Conservation (phyloP, 2,888 invertebrate species). For the Aproaerema taeniolella region DNA sequence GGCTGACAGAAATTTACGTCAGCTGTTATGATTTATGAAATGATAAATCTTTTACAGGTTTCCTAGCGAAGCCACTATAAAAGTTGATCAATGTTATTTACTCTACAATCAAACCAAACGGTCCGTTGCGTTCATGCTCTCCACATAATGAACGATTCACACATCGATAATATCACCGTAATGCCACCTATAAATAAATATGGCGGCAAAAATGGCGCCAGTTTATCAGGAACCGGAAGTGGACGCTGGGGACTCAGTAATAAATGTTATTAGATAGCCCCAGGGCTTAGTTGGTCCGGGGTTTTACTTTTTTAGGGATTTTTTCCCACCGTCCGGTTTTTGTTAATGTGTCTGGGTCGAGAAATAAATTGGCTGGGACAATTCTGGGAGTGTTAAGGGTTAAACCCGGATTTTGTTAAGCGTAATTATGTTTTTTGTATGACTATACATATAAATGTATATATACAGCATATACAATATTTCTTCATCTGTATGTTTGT, state of each 20-base stretch:
- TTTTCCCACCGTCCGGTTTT: slow-evolving; percentile 59
- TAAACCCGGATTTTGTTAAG: slow-evolving; percentile 6
- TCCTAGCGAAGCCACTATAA: no score
- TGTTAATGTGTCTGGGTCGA: slow-evolving; percentile 73
- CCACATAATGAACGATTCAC: slow-evolving; percentile 50
- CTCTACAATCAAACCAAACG: no score
- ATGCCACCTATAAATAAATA: slow-evolving; percentile 75
- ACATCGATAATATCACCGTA: slow-evolving; percentile 62
- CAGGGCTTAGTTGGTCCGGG: slow-evolving; percentile 67
- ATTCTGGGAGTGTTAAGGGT: slow-evolving; percentile 37
- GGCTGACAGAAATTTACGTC: no score
- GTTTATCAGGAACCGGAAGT: slow-evolving; percentile 75
- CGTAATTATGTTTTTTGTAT: no score
- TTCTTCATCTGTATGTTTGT: no score
- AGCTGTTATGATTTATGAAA: no score
- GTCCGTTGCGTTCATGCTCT: slow-evolving; percentile 1
- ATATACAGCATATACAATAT: no score
- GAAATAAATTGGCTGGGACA: slow-evolving; percentile 63
- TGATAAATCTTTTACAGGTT: no score
- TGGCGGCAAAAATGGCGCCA: slow-evolving; percentile 74
- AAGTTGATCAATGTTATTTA: no score
- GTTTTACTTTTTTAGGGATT: slow-evolving; percentile 59
- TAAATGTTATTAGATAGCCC: slow-evolving; percentile 78
- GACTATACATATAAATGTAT: no score
- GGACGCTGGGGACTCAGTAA: slow-evolving; percentile 73